Percentiles rank a stretch among this genome's conserved stretches.
phyloP scores from a whole-genome alignment of 2,797 vertebrate species.

The Melanogrammus aeglefinus region DNA sequence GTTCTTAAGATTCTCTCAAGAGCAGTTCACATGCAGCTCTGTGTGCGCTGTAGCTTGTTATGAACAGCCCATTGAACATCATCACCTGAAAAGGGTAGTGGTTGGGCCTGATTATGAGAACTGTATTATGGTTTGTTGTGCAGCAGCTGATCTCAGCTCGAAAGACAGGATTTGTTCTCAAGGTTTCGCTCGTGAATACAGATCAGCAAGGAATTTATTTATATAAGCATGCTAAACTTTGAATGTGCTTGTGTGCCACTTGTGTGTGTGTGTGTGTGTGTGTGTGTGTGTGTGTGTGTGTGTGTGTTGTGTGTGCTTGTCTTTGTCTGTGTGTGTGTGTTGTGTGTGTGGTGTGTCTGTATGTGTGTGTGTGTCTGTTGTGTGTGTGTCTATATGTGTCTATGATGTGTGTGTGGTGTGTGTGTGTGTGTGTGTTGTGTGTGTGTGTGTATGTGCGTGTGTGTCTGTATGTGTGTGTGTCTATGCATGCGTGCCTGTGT shows the following conservation, averaged over 20 bases:
- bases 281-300: conserved; percentile 17
- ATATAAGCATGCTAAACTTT: conserved; percentile 12
- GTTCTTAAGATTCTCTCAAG: neutral
- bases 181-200: conserved; percentile 44
- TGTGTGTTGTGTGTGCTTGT: conserved; percentile 1
- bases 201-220: conserved; percentile 53
- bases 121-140: neutral
- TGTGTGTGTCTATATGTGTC: too few relatives aligned
- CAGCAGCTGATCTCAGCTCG: conserved; percentile 18
- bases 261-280: neutral
- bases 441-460: too few relatives aligned
- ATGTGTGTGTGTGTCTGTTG: too few relatives aligned
- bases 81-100: neutral
- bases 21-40: neutral
- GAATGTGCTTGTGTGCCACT: neutral
- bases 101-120: neutral
- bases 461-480: too few relatives aligned
- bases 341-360: too few relatives aligned
- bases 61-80: neutral
- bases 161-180: conserved; percentile 39
- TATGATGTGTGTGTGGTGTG: too few relatives aligned
- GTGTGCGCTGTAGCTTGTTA: neutral
- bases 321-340: neutral
- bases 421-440: too few relatives aligned
- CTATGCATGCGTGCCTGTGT: too few relatives aligned